Evolutionary conservation across 2,888 invertebrate genomes (phyloP), one percentile per base, ranked within the genome.

Genomic region (Thereva unica): DNA sequence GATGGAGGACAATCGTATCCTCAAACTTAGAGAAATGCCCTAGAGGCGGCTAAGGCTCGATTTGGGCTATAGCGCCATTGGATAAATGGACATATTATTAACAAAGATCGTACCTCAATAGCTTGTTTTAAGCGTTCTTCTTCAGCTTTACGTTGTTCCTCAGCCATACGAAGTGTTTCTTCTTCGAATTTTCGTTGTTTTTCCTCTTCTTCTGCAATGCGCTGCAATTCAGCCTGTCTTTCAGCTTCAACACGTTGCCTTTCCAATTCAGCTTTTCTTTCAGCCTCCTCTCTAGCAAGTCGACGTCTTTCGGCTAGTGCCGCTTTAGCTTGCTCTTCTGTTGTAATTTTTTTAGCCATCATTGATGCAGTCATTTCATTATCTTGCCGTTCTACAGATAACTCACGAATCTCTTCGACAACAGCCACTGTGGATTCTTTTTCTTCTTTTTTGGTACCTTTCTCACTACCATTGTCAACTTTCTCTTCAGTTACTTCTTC

Each of bases 241-340:
- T 92, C 90, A 61, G 87, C 89, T 77, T 92, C 90, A 71, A 87
- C 80, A 71, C 87, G 85, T 74, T 87, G 85, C 73, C 91, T 84
- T 82, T 95, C 95, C 57, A 90, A 82, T 79, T 95, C 94, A 2
- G 95, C 95, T 80, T 93, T 93, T 68, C 89, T 82, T 83, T 97
- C 96, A 8, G 95, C 91, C 79, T 95, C 95, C 82, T 95, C 96
- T 12, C 96, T 82, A 8, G 95, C 95, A 68, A 93, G 83, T 67
- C 94, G 85, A 71, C 96, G 84, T 69, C 93, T 85, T 83, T 96
- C 96, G 0, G 96, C 95, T 66, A 97, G 83, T 66, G 95, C 95
- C 12, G 95, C 95, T 81, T 95, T 96, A 6, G 96, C 96, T 78
- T 95, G 89, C 79, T 93, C 95, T 82, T 94, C 95, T 3, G 94